phyloP scores from a whole-genome alignment of 2,888 invertebrate species.

The Ptychoptera albimana region DNA sequence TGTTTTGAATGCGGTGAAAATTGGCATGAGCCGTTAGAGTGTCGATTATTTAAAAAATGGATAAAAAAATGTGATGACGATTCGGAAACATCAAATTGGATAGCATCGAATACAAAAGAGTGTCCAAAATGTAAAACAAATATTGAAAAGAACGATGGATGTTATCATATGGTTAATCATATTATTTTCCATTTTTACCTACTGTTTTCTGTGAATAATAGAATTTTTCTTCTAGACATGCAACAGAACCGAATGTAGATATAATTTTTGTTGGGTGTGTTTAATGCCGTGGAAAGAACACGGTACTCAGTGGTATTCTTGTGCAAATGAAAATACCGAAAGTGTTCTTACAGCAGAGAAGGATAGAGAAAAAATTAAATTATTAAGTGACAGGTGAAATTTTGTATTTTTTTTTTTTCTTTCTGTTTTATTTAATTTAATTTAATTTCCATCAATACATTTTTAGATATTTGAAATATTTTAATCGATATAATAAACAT shows the following conservation, averaged over 20 bases:
- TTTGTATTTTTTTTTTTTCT: constrained; percentile 14
- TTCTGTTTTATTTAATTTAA: neutral
- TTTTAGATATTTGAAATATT: constrained; percentile 87
- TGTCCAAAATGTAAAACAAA: constrained; percentile 96
- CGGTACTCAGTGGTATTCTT: constrained; percentile 92
- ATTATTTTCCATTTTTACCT: constrained; percentile 9
- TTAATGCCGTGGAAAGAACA: constrained; percentile 98
- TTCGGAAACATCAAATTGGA: constrained; percentile 98
- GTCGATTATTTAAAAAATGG: constrained; percentile 86
- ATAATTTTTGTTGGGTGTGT: constrained; percentile 99
- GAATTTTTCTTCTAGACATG: constrained; percentile 36
- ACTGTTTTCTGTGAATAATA: neutral
- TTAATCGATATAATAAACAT: constrained; percentile 98
- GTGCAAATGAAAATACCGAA: constrained; percentile 95
- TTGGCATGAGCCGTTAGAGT: constrained; percentile 98
- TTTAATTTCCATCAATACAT: neutral
- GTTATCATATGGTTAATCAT: constrained; percentile 80
- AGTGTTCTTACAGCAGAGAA: constrained; percentile 71
- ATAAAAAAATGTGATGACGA: constrained; percentile 99
- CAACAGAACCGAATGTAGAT: constrained; percentile 95
- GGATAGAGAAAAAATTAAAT: constrained; percentile 83
- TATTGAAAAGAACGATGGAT: constrained; percentile 93
- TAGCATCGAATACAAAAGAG: constrained; percentile 97
- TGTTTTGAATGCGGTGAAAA: constrained; percentile 94
- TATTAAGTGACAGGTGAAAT: constrained; percentile 91